Evolutionary conservation across 1,140 invertebrate species (phyloP).

Genomic region (Drosophila miranda): DNA sequence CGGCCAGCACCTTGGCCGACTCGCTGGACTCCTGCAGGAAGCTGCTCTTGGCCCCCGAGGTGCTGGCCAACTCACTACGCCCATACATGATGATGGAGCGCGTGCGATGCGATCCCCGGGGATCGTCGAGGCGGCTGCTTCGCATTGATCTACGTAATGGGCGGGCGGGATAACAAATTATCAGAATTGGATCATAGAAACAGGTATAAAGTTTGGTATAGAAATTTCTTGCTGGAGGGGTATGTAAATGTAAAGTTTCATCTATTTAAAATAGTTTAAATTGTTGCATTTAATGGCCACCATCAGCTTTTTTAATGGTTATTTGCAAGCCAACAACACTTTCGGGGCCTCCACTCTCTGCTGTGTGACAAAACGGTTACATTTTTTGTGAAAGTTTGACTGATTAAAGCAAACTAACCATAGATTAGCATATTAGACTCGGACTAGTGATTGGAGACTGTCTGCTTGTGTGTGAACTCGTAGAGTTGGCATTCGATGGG

Average conservation of each 20-base stretch:
- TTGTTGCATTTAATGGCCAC: conserved; percentile 6
- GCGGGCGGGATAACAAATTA: not conserved
- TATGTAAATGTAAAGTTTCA: not conserved
- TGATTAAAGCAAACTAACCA: conserved; percentile 54
- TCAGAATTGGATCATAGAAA: not conserved
- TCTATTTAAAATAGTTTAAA: conserved; percentile 14
- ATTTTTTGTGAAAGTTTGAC: conserved; percentile 69
- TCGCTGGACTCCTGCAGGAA: conserved; percentile 71
- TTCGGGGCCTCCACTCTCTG: not conserved
- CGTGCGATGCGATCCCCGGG: conserved; percentile 78
- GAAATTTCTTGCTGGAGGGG: not conserved
- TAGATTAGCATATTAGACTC: conserved; percentile 54
- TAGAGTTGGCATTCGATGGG: conserved; percentile 6
- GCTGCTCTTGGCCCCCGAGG: conserved; percentile 65
- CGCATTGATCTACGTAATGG: conserved; percentile 63
- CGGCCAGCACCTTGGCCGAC: conserved; percentile 68
- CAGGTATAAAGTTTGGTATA: not conserved
- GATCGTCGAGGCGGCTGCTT: conserved; percentile 79
- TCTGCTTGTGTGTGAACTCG: conserved; percentile 8
- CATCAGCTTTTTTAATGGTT: conserved; percentile 5
- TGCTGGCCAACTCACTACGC: conserved; percentile 80
- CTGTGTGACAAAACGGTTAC: conserved; percentile 52
- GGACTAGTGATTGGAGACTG: not conserved
- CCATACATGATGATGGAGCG: conserved; percentile 82
- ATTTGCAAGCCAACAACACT: conserved; percentile 13